Evolutionary conservation across 2,797 vertebrate species (phyloP).

Genomic region (Mionectes olivaceus): DNA sequence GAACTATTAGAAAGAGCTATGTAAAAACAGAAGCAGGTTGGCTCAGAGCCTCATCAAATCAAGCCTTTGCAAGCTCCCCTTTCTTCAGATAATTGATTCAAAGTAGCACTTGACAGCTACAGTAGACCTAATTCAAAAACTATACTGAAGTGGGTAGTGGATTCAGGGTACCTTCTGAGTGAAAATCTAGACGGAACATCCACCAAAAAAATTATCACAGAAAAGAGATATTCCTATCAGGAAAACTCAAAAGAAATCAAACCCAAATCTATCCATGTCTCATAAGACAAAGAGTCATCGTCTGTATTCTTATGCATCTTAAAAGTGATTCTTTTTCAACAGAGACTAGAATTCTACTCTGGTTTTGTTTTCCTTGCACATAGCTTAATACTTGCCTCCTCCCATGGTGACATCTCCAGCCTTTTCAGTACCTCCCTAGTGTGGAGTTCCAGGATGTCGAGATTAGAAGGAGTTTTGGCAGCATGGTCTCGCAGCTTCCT

Average conservation of each 20-base stretch:
- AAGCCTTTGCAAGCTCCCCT: not conserved
- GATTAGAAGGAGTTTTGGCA: conserved; percentile 88
- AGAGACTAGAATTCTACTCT: not conserved
- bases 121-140: not conserved
- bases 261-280: not conserved
- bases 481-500: conserved; percentile 87
- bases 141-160: not conserved
- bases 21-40: not conserved
- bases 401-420: conserved; percentile 92
- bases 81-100: not conserved
- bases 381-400: conserved; percentile 85
- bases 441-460: conserved; percentile 95
- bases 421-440: conserved; percentile 93
- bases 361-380: not conserved
- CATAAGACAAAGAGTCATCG: not conserved
- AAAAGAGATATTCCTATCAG: not conserved
- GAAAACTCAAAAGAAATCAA: not conserved
- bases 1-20: not conserved
- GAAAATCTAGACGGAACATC: not conserved
- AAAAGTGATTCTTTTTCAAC: not conserved
- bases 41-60: not conserved
- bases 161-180: not conserved
- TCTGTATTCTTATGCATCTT: not conserved
- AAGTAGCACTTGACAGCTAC: not conserved
- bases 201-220: not conserved